These are phyloP conservation scores for Poeciliopsis turrubarensis DNA, from an alignment of 2,113 vertebrate species.

Conservation along the genomic window DNA sequence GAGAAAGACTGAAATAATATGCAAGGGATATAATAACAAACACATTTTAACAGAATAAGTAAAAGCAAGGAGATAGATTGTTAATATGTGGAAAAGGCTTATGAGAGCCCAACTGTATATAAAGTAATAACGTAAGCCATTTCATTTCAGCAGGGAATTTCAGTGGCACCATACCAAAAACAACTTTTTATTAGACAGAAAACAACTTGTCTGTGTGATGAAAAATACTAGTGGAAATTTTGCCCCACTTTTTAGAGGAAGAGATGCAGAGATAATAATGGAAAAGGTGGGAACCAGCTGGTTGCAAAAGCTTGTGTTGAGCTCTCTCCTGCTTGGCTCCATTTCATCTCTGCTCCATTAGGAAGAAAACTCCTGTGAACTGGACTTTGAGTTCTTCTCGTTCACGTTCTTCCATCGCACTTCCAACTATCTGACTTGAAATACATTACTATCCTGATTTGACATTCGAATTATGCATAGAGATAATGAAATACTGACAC, in stretches of 20 bases:
- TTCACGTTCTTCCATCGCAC: not conserved
- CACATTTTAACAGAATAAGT: not conserved
- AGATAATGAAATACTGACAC: slow-evolving; percentile 51
- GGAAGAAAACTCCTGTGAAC: slow-evolving; percentile 10
- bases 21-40: not conserved
- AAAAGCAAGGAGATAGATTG: slow-evolving; percentile 6
- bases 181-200: not conserved
- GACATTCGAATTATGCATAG: slow-evolving; percentile 50
- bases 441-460: slow-evolving; percentile 28
- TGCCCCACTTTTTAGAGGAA: not conserved
- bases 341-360: slow-evolving; percentile 20
- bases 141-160: not conserved
- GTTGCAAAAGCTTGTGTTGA: slow-evolving; percentile 35
- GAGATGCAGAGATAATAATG: not conserved
- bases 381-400: slow-evolving; percentile 8
- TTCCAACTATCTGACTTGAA: slow-evolving; percentile 33
- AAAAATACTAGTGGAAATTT: not conserved
- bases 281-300: slow-evolving; percentile 38
- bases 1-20: not conserved
- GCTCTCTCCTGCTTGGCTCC: slow-evolving; percentile 7
- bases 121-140: not conserved
- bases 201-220: not conserved
- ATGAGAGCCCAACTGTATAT: not conserved
- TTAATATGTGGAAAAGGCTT: not conserved
- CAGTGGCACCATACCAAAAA: slow-evolving; percentile 8